phyloP scores from a whole-genome alignment of 2,888 invertebrate genomes.

The Plagodis dolabraria region DNA sequence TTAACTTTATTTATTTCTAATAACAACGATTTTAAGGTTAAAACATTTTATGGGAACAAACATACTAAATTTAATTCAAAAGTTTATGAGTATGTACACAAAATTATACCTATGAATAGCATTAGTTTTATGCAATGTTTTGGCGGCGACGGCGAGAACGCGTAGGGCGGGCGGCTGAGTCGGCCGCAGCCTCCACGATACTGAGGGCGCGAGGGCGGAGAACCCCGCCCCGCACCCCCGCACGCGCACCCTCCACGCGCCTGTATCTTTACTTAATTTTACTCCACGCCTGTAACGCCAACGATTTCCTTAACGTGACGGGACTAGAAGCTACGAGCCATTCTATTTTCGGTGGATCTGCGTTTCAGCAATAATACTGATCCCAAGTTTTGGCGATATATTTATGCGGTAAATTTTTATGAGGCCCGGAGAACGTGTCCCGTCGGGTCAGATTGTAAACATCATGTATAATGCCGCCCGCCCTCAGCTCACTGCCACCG shows the following conservation, averaged over 20 bases:
- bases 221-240: constrained; percentile 44
- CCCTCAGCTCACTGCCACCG: constrained; percentile 35
- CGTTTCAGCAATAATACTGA: constrained; percentile 39
- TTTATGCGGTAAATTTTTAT: constrained; percentile 33
- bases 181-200: constrained; percentile 82
- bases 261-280: constrained; percentile 75
- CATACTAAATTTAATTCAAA: not conserved
- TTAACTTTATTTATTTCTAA: constrained; percentile 25
- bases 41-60: not conserved
- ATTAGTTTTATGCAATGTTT: constrained; percentile 57
- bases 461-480: constrained; percentile 42
- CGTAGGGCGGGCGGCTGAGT: constrained; percentile 69
- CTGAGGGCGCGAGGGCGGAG: constrained; percentile 64
- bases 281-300: constrained; percentile 67
- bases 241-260: constrained; percentile 57
- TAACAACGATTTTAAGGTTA: not conserved
- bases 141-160: constrained; percentile 51
- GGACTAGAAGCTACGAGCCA: constrained; percentile 46
- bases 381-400: constrained; percentile 29
- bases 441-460: constrained; percentile 50
- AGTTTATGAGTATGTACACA: constrained; percentile 2
- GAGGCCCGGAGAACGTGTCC: constrained; percentile 41
- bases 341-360: constrained; percentile 43
- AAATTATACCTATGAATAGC: constrained; percentile 23
- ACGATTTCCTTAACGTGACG: constrained; percentile 67